Conservation (phyloP, 1,140 invertebrate species). For the Panonychus citri region DNA sequence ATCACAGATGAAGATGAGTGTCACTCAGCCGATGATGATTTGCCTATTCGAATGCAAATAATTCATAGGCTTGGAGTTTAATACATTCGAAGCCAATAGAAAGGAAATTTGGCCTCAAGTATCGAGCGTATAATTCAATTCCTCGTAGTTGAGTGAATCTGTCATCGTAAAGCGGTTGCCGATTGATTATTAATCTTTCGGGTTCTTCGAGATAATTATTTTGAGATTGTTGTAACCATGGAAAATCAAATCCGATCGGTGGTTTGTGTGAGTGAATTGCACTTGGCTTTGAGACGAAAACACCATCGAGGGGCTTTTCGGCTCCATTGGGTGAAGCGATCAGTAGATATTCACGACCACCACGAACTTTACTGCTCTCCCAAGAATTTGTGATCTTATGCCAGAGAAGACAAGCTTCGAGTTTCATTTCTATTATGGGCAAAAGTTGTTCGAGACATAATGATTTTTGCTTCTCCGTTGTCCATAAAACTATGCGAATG, state of each 20-base stretch:
- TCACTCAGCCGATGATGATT: neutral
- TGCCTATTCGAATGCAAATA: neutral
- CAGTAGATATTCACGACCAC: conserved; percentile 9
- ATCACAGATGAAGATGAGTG: too few relatives aligned
- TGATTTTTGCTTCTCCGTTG: neutral
- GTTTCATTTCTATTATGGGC: neutral
- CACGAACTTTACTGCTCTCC: conserved; percentile 6
- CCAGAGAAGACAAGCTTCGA: conserved; percentile 1
- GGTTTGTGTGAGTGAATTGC: conserved; percentile 10
- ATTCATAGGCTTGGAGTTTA: conserved; percentile 1
- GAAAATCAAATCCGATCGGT: neutral
- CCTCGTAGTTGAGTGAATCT: neutral
- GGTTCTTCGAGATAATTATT: neutral
- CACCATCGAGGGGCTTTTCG: neutral
- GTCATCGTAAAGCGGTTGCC: neutral
- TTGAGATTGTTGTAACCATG: neutral
- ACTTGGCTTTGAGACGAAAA: conserved; percentile 6
- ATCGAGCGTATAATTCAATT: conserved; percentile 9
- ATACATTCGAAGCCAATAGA: conserved; percentile 9
- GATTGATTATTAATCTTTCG: neutral
- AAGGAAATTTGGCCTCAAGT: conserved; percentile 6
- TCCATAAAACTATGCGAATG: neutral
- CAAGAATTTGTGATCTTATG: conserved; percentile 8
- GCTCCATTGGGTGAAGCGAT: neutral
- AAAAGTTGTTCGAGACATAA: conserved; percentile 7